Base-by-base conservation (phyloP, 2,797 vertebrate species). In the Hipposideros larvatus region DNA sequence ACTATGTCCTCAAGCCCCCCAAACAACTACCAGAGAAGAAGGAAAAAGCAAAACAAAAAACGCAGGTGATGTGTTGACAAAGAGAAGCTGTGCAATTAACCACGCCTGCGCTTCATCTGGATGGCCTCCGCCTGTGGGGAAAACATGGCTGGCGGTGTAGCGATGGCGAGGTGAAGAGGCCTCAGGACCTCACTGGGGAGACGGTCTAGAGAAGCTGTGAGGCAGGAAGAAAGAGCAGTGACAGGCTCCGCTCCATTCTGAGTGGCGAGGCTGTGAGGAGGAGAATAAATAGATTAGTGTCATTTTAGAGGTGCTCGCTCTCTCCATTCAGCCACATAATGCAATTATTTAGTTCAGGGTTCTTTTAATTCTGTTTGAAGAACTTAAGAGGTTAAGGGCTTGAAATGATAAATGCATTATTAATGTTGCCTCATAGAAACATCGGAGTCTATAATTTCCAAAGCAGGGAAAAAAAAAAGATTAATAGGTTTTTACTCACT, bases 331-430 rank as follows among this genome's bases (percentile, higher is more conserved):
- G 83, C 87, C 19, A 3, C 93, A 86, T 91, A 48, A 94, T 93
- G 85, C 51, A 97, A 97, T 96, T 46, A 94, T 96, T 98, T 96
- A 55, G 96, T 97, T 97, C 65, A 86, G 77, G 92, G 92, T 86
- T 97, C 91, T 97, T 98, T 96, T 96, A 93, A 93, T 97, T 98
- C 90, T 97, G 77, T 97, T 94, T 96, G 89, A 98, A 97, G 98
- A 96, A 95, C 75, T 80, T 28, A 87, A 94, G 63, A 97, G 96
- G 88, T 97, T 97, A 96, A 97, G 94, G 97, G 92, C 85, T 97
- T 94, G 63, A 92, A 98, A 97, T 95, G 37, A 77, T 97, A 96
- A 0, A 2, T 97, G 68, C 92, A 90, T 96, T 98, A 85, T 97
- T 98, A 97, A 98, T 97, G 97, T 96, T 51, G 11, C 75, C 66